phyloP scores from a whole-genome alignment of 1,140 invertebrate species.

The Drosophila sproati region DNA sequence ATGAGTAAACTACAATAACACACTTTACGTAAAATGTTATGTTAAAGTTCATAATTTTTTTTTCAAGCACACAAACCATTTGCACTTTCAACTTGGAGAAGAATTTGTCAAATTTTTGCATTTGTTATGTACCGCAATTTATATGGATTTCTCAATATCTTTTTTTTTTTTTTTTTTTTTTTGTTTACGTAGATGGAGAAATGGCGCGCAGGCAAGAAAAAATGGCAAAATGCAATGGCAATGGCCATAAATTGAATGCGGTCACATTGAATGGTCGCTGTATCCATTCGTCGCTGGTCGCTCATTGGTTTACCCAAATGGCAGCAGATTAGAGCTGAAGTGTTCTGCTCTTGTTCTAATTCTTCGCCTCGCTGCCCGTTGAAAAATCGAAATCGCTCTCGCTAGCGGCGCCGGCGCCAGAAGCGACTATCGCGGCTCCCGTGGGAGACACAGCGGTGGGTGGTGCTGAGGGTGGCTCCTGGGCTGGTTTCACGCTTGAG shows the following conservation, averaged over 20 bases:
- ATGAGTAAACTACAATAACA: background rate
- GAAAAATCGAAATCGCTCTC: slow-evolving; percentile 84
- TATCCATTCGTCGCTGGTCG: slow-evolving; percentile 26
- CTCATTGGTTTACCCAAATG: slow-evolving; percentile 73
- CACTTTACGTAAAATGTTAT: background rate
- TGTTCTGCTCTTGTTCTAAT: slow-evolving; percentile 75
- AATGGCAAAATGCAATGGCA: slow-evolving; percentile 14
- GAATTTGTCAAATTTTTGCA: background rate
- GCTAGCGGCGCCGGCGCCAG: slow-evolving; percentile 41
- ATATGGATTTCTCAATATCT: background rate
- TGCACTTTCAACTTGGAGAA: background rate
- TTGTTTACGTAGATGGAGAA: slow-evolving; percentile 1
- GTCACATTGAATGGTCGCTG: slow-evolving; percentile 48
- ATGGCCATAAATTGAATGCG: slow-evolving; percentile 70
- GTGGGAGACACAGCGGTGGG: background rate
- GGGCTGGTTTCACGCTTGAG: slow-evolving; percentile 76
- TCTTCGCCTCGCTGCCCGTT: slow-evolving; percentile 79
- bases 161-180: background rate
- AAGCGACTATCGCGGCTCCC: slow-evolving; percentile 11
- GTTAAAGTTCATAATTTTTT: background rate
- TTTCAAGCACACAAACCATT: background rate
- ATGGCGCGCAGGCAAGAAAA: background rate
- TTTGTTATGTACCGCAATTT: background rate
- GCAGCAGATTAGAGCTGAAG: slow-evolving; percentile 75
- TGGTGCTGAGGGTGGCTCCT: slow-evolving; percentile 18